A percentile compares a stretch with the other conserved stretches of the same genome.
phyloP scores from a whole-genome alignment of 2,113 vertebrate species.

The Actenoides lindsayi region DNA sequence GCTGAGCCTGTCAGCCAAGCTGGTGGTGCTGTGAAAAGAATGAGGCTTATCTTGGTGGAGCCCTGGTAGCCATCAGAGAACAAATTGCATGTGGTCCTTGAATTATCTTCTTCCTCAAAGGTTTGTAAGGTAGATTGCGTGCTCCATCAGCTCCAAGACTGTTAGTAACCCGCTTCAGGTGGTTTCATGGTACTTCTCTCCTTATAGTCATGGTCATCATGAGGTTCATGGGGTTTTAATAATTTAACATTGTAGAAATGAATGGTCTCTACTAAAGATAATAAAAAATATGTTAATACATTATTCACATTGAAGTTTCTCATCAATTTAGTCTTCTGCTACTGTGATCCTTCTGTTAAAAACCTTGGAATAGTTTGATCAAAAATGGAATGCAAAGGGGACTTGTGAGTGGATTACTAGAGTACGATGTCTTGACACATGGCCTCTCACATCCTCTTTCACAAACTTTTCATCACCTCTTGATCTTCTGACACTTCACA shows the following conservation, averaged over 20 bases:
- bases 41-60: neutral
- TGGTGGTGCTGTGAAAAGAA: neutral
- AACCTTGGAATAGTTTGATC: neutral
- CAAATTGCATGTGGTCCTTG: neutral
- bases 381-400: neutral
- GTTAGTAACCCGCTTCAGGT: neutral
- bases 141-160: neutral
- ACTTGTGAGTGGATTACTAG: neutral
- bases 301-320: neutral
- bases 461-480: slow-evolving; percentile 1
- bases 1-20: neutral
- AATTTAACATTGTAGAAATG: neutral
- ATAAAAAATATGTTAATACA: neutral
- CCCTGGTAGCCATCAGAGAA: neutral
- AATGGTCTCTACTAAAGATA: neutral
- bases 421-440: neutral
- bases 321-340: neutral
- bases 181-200: neutral
- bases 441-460: neutral
- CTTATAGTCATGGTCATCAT: neutral
- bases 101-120: neutral
- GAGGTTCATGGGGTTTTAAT: neutral
- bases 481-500: neutral
- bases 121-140: neutral
- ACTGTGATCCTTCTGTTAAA: neutral